Percentiles rank a stretch among this genome's conserved stretches.
Conservation (phyloP, 1,140 invertebrate genomes). For the Drosophila rufa region DNA sequence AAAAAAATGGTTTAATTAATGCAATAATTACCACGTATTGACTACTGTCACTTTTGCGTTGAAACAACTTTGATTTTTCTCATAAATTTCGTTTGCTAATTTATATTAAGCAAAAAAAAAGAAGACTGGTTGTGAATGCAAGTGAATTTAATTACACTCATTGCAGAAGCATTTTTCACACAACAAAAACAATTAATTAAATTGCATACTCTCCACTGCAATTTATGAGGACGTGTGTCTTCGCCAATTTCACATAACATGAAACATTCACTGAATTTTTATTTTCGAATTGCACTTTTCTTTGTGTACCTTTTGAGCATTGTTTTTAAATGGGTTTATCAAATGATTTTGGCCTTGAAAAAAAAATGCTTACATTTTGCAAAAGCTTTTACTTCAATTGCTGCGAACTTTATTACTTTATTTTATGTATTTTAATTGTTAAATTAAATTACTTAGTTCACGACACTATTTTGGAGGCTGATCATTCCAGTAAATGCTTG, state of each 20-base stretch:
- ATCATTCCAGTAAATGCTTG: no score
- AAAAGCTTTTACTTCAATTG: slow-evolving; percentile 1
- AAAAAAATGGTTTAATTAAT: neutral
- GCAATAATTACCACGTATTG: neutral
- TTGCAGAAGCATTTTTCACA: slow-evolving; percentile 23
- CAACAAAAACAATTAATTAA: slow-evolving; percentile 19
- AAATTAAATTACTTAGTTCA: no score
- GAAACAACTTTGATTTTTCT: slow-evolving; percentile 4
- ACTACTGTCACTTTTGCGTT: slow-evolving; percentile 11
- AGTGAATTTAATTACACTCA: slow-evolving; percentile 26
- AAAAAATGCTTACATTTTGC: neutral
- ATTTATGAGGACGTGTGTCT: slow-evolving; percentile 11
- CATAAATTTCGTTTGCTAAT: slow-evolving; percentile 5
- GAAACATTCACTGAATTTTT: slow-evolving; percentile 26
- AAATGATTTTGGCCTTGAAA: slow-evolving; percentile 1
- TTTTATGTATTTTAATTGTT: neutral
- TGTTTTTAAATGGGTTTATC: neutral
- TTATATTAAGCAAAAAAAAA: neutral
- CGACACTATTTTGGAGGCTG: no score
- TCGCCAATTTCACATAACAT: no score
- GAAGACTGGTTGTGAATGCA: slow-evolving; percentile 7
- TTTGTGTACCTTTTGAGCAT: neutral
- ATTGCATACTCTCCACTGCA: neutral
- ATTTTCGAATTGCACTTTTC: slow-evolving; percentile 11
- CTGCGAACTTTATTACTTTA: neutral